A percentile compares a stretch with the other conserved stretches of the same genome.
Conservation (phyloP, 92 coral and sea anemone genomes). For the Palythoa grandis region DNA sequence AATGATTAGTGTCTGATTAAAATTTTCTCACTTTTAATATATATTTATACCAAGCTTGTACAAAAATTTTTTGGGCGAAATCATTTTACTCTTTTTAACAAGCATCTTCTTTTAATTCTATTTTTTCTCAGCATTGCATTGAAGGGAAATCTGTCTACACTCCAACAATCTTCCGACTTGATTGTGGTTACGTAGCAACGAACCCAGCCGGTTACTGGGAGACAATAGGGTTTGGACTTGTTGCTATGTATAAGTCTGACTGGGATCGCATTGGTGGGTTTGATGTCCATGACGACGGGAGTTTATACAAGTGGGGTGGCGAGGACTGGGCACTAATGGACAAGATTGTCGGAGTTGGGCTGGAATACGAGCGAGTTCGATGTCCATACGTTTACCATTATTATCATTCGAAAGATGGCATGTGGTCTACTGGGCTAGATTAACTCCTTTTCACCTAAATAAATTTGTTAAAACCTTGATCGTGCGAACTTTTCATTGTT, state of each 20-base stretch:
- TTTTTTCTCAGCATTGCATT: conserved; percentile 22
- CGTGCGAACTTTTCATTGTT: too few relatives aligned
- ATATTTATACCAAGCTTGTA: too few relatives aligned
- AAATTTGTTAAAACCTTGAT: too few relatives aligned
- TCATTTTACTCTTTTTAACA: too few relatives aligned
- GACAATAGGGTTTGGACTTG: conserved; percentile 22
- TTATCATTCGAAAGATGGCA: conserved; percentile 29
- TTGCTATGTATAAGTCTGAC: conserved; percentile 33
- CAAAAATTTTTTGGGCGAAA: too few relatives aligned
- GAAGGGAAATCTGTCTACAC: conserved; percentile 33
- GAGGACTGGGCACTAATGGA: conserved; percentile 46
- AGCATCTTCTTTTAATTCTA: not conserved
- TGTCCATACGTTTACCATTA: conserved; percentile 45
- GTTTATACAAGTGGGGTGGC: conserved; percentile 32
- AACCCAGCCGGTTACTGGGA: conserved; percentile 39
- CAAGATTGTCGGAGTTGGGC: conserved; percentile 22
- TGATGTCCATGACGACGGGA: conserved; percentile 5
- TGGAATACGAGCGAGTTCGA: conserved; percentile 40
- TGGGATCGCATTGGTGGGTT: conserved; percentile 44
- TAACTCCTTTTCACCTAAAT: not conserved
- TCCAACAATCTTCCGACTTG: conserved; percentile 36
- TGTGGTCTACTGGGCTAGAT: not conserved
- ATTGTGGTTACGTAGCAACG: conserved; percentile 25
- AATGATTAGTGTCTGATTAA: too few relatives aligned
- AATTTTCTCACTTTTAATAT: too few relatives aligned